phyloP scores from a whole-genome alignment of 2,888 invertebrate genomes.

The Muschampia plurimacula region DNA sequence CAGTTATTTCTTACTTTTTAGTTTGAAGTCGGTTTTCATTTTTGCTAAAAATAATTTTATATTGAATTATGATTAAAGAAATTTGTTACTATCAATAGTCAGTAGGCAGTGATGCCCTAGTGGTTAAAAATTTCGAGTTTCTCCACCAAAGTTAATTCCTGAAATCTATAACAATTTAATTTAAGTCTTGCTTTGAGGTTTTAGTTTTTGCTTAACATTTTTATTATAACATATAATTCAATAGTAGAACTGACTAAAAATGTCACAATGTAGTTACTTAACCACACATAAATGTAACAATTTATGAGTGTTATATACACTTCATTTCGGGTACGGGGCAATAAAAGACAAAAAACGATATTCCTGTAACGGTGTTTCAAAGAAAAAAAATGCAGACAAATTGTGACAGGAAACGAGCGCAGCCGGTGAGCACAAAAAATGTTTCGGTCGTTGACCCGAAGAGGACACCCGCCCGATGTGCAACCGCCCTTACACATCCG shows the following conservation, averaged over 20 bases:
- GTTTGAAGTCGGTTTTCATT: too few relatives aligned
- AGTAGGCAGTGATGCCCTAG: too few relatives aligned
- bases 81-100: too few relatives aligned
- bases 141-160: too few relatives aligned
- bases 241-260: background rate
- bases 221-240: too few relatives aligned
- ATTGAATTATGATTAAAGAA: too few relatives aligned
- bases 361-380: conserved; percentile 66
- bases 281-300: background rate
- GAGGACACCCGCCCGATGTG: conserved; percentile 48
- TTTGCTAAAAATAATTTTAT: too few relatives aligned
- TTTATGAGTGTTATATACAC: conserved; percentile 10
- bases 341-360: conserved; percentile 53
- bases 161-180: too few relatives aligned
- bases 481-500: conserved; percentile 60
- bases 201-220: too few relatives aligned
- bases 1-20: too few relatives aligned
- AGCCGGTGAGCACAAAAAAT: conserved; percentile 74
- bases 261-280: background rate
- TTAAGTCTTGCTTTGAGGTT: too few relatives aligned
- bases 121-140: too few relatives aligned
- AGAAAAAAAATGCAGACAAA: conserved; percentile 70
- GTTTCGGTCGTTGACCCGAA: conserved; percentile 69
- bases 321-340: conserved; percentile 2
- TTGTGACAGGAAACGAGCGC: conserved; percentile 80